phyloP scores from a whole-genome alignment of 2,797 vertebrate genomes.

The Staurois parvus region DNA sequence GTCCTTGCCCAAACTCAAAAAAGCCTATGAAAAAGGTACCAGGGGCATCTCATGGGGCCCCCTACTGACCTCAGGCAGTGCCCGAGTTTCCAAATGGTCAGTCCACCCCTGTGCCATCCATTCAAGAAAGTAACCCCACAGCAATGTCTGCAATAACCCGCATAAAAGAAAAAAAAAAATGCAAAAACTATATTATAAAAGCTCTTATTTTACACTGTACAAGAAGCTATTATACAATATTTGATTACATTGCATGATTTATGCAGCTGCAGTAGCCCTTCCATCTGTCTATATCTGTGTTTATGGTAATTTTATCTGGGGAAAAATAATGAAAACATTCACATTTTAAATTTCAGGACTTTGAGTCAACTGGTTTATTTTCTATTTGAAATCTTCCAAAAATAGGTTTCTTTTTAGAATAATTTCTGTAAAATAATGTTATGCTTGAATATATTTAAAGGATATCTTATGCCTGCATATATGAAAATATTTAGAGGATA shows the following conservation, averaged over 20 bases:
- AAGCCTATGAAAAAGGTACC: too few relatives aligned
- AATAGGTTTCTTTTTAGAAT: background rate
- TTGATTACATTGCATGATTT: slow-evolving; percentile 12
- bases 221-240: slow-evolving; percentile 30
- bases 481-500: too few relatives aligned
- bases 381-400: background rate
- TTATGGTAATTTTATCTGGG: background rate
- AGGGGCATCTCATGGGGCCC: too few relatives aligned
- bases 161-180: background rate
- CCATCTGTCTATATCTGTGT: background rate
- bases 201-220: slow-evolving; percentile 23
- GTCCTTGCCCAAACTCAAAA: too few relatives aligned
- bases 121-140: background rate
- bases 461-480: too few relatives aligned
- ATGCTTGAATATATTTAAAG: background rate
- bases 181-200: slow-evolving; percentile 8
- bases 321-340: background rate
- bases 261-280: background rate
- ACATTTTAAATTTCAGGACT: background rate
- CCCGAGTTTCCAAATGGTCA: too few relatives aligned
- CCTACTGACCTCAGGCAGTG: too few relatives aligned
- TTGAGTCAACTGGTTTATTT: background rate
- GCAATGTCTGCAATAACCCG: background rate
- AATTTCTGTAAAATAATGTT: background rate
- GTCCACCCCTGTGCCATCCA: too few relatives aligned